These are phyloP conservation scores for Halyomorpha halys DNA, from an alignment of 1,140 invertebrate species.

Conservation along the genomic window DNA sequence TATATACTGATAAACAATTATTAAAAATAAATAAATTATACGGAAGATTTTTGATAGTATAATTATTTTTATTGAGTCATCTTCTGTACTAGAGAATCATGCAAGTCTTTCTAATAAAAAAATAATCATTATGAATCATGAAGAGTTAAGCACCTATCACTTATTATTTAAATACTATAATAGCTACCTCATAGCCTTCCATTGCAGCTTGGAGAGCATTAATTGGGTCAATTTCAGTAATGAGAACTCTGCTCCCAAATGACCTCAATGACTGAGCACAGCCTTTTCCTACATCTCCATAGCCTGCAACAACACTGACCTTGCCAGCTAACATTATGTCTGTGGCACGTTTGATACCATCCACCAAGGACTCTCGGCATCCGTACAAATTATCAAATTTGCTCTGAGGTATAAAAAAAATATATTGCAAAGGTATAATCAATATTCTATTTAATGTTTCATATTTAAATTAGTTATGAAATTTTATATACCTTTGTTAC, in stretches of 20 bases:
- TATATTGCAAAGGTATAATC: no score
- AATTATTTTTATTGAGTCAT: no score
- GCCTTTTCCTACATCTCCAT: conserved; percentile 99
- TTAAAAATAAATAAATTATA: no score
- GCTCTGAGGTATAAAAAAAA: conserved; percentile 49
- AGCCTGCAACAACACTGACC: conserved; percentile 94
- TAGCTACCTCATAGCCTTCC: conserved; percentile 83
- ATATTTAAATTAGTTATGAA: background rate
- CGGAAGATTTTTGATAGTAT: no score
- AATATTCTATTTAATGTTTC: no score
- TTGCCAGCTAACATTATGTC: conserved; percentile 99
- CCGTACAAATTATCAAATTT: conserved; percentile 99
- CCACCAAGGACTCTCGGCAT: conserved; percentile 92
- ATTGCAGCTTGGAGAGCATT: conserved; percentile 96
- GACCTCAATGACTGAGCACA: conserved; percentile 90
- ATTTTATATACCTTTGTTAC: conserved; percentile 75
- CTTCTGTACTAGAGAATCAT: no score
- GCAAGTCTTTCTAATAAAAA: no score
- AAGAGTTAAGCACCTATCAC: no score
- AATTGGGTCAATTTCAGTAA: conserved; percentile 99
- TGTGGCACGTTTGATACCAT: conserved; percentile 97
- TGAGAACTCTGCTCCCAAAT: conserved; percentile 89
- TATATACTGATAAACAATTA: no score
- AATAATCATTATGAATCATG: no score
- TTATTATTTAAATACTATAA: no score